phyloP scores from a whole-genome alignment of 1,140 invertebrate genomes.

The Augochlora pura region DNA sequence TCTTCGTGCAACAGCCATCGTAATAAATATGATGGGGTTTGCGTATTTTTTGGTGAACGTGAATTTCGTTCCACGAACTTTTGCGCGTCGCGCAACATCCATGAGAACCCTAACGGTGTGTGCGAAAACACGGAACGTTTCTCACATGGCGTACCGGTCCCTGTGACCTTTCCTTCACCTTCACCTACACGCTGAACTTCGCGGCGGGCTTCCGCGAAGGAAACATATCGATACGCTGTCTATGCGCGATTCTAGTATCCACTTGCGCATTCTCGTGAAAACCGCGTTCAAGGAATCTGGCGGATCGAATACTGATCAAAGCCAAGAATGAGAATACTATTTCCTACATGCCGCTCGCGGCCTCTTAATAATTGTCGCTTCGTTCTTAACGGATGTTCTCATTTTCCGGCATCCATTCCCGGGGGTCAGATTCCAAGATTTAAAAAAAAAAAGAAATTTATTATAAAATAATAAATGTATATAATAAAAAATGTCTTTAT shows the following conservation, averaged over 20 bases:
- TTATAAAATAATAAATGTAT: too few relatives aligned
- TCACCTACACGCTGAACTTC: slow-evolving; percentile 44
- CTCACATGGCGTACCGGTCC: slow-evolving; percentile 26
- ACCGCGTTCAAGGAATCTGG: slow-evolving; percentile 34
- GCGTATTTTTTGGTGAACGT: background rate
- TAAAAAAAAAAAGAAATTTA: too few relatives aligned
- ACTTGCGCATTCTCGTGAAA: slow-evolving; percentile 13
- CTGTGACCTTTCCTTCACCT: slow-evolving; percentile 49
- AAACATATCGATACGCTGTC: slow-evolving; percentile 24
- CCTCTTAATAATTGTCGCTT: too few relatives aligned
- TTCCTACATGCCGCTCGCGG: too few relatives aligned
- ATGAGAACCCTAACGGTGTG: background rate
- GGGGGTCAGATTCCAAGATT: too few relatives aligned
- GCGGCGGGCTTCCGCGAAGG: slow-evolving; percentile 42
- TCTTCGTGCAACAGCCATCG: too few relatives aligned
- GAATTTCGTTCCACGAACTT: background rate
- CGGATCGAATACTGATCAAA: background rate
- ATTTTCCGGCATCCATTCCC: too few relatives aligned
- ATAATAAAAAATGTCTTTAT: too few relatives aligned
- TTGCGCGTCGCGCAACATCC: background rate
- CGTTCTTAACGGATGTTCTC: too few relatives aligned
- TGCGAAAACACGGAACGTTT: slow-evolving; percentile 15
- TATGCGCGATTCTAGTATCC: slow-evolving; percentile 1
- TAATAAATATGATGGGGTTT: too few relatives aligned
- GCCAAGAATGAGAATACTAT: too few relatives aligned